These are phyloP conservation scores for Machaerirhynchus nigripectus DNA, from an alignment of 2,113 vertebrate species.

Conservation along the genomic window DNA sequence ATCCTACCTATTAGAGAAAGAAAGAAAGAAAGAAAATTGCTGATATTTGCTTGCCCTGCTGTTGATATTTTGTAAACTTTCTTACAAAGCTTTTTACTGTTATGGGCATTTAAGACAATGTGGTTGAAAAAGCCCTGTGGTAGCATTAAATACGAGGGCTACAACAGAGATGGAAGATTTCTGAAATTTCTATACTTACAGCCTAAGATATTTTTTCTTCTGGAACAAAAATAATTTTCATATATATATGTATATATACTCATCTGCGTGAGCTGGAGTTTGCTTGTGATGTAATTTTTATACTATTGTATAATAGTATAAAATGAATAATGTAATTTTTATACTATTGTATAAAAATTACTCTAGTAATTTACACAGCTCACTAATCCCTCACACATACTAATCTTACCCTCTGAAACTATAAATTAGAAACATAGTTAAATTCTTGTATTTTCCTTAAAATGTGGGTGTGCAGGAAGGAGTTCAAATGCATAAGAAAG, in stretches of 20 bases:
- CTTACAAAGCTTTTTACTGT: background rate
- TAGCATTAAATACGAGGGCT: background rate
- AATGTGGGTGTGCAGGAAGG: background rate
- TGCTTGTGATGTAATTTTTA: background rate
- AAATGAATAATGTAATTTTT: too few relatives aligned
- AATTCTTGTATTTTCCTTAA: conserved; percentile 31
- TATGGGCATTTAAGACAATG: background rate
- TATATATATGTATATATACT: too few relatives aligned
- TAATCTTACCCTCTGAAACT: conserved; percentile 38
- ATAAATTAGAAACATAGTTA: conserved; percentile 11
- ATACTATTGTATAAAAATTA: background rate
- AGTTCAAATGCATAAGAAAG: conserved; percentile 50
- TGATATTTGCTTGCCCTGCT: background rate
- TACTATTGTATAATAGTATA: background rate
- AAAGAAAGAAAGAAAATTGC: background rate
- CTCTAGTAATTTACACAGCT: background rate
- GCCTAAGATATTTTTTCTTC: background rate
- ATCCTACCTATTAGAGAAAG: background rate
- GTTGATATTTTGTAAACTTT: background rate
- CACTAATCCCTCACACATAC: conserved; percentile 20
- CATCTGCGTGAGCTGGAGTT: background rate
- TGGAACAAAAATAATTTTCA: background rate
- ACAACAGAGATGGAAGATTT: background rate
- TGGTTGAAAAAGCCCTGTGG: background rate
- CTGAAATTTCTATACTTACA: background rate